Conservation (phyloP, 2,113 vertebrate genomes). For the Entomyzon cyanotis region DNA sequence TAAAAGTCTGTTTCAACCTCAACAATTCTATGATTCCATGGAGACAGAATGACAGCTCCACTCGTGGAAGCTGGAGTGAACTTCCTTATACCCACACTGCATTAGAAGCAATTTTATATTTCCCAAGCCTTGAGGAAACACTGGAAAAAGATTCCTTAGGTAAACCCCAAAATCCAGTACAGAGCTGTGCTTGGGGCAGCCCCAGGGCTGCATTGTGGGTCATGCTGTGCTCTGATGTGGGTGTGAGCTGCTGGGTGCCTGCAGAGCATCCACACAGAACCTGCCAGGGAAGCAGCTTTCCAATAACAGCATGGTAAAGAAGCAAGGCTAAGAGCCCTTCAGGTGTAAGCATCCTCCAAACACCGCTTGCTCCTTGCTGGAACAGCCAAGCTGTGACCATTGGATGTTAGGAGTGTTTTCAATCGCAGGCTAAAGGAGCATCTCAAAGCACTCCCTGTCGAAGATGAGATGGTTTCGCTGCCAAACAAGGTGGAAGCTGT, state of each 20-base stretch:
- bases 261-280: not conserved
- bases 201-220: accelerated
- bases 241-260: not conserved
- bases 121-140: not conserved
- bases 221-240: accelerated
- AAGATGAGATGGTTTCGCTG: constrained; percentile 61
- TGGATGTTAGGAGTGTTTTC: not conserved
- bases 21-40: not conserved
- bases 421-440: constrained; percentile 76
- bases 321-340: not conserved
- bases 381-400: not conserved
- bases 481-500: constrained; percentile 58
- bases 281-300: not conserved
- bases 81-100: not conserved
- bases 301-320: accelerated
- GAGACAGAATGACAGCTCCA: not conserved
- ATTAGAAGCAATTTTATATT: not conserved
- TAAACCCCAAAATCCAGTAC: not conserved
- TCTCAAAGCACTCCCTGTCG: constrained; percentile 65
- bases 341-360: not conserved
- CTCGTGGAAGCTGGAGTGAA: not conserved
- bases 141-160: not conserved
- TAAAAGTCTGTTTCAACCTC: not conserved
- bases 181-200: not conserved
- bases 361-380: accelerated